Conservation (phyloP, 2,797 vertebrate genomes). For the Myotis daubentonii region DNA sequence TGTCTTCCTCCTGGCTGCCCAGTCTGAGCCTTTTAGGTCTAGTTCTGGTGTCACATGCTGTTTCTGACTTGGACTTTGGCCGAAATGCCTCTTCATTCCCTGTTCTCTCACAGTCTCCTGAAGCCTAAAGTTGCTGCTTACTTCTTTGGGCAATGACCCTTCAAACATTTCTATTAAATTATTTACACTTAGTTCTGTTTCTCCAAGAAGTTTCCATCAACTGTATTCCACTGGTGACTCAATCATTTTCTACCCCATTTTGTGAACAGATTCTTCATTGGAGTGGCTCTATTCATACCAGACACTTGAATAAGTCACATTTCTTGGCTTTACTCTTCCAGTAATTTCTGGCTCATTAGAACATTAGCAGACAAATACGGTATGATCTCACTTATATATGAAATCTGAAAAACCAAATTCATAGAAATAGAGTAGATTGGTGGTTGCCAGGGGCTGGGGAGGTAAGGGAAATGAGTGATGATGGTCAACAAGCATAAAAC, state of each 20-base stretch:
- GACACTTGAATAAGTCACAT: neutral
- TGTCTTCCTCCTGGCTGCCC: neutral
- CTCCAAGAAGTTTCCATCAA: constrained; percentile 17
- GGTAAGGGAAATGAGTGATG: neutral
- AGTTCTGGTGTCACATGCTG: neutral
- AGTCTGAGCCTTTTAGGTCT: neutral
- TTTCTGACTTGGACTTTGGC: neutral
- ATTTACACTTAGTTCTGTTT: neutral
- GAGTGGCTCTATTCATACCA: neutral
- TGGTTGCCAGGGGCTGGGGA: neutral
- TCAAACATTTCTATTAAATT: constrained; percentile 18
- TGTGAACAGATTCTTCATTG: constrained; percentile 15
- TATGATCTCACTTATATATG: neutral
- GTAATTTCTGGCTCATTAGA: neutral
- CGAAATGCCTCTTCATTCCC: neutral
- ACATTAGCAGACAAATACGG: neutral
- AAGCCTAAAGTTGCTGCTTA: neutral
- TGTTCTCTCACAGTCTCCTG: neutral
- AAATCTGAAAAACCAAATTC: neutral
- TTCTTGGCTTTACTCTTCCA: constrained; percentile 31
- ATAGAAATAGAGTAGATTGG: neutral
- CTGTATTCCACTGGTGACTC: neutral
- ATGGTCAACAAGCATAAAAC: neutral
- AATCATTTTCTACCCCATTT: neutral
- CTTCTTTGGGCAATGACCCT: neutral